phyloP scores from a whole-genome alignment of 2,797 vertebrate genomes.

The Gadopsis marmoratus region DNA sequence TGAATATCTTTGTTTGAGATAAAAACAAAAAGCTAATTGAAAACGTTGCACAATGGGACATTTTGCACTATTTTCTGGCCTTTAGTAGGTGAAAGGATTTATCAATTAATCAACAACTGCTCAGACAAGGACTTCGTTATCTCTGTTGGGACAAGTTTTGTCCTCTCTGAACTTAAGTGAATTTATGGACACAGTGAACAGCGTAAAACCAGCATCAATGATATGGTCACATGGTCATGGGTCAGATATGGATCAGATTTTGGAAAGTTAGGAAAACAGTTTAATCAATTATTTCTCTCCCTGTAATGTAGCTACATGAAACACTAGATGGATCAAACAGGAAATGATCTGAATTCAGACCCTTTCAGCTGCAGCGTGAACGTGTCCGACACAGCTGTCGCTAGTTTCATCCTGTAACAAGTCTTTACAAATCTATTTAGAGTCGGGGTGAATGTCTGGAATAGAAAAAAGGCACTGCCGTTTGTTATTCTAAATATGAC shows the following conservation, averaged over 20 bases:
- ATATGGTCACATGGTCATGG: background rate
- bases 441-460: constrained; percentile 82
- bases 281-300: too few species aligned
- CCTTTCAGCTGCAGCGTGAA: constrained; percentile 50
- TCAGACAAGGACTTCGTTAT: too few species aligned
- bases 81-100: background rate
- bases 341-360: background rate
- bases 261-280: background rate
- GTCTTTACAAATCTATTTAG: constrained; percentile 82
- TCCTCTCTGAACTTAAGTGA: background rate
- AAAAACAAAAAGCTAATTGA: background rate
- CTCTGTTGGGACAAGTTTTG: background rate
- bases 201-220: background rate
- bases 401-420: constrained; percentile 66
- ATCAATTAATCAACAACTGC: background rate
- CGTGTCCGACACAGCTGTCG: constrained; percentile 39
- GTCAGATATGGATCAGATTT: background rate
- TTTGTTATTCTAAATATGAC: constrained; percentile 92
- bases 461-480: constrained; percentile 95
- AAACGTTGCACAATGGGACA: background rate
- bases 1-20: background rate
- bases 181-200: background rate
- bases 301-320: background rate
- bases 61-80: background rate
- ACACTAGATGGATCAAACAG: background rate